phyloP scores from a whole-genome alignment of 1,140 invertebrate species.

The Frieseomelitta varia region DNA sequence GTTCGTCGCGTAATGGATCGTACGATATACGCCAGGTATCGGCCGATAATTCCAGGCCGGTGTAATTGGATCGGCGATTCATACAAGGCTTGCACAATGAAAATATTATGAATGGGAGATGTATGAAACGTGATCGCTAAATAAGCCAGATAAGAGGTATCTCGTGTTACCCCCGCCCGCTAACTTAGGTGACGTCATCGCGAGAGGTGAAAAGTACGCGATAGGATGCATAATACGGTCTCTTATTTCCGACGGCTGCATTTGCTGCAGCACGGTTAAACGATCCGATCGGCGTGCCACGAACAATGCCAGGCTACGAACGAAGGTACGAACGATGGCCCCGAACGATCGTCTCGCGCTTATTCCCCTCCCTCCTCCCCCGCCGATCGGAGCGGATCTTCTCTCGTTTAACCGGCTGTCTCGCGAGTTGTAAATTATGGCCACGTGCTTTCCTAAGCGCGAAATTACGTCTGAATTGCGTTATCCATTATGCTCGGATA shows the following conservation, averaged over 20 bases:
- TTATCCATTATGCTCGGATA: constrained; percentile 22
- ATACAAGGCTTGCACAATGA: constrained; percentile 41
- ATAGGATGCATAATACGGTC: constrained; percentile 50
- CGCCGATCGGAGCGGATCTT: not conserved
- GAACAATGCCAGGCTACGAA: constrained; percentile 7
- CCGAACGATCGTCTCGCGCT: not conserved
- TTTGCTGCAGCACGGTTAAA: constrained; percentile 7
- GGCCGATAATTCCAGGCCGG: constrained; percentile 8
- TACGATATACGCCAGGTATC: not conserved
- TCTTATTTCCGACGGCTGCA: constrained; percentile 54
- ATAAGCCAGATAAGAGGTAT: constrained; percentile 54
- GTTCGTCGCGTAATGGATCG: not conserved
- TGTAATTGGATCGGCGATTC: constrained; percentile 57
- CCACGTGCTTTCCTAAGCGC: constrained; percentile 31
- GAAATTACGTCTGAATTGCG: constrained; percentile 38
- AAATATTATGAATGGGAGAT: constrained; percentile 66
- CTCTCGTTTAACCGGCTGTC: not conserved
- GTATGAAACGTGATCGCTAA: constrained; percentile 61
- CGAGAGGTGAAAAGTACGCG: constrained; percentile 44
- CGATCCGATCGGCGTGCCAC: not conserved
- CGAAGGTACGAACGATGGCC: not conserved
- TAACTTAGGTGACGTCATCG: constrained; percentile 57
- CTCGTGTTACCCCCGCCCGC: constrained; percentile 47
- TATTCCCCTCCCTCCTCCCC: not conserved
- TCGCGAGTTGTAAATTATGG: constrained; percentile 23